phyloP scores from a whole-genome alignment of 2,113 vertebrate species.

The Chlorocebus sabaeus region DNA sequence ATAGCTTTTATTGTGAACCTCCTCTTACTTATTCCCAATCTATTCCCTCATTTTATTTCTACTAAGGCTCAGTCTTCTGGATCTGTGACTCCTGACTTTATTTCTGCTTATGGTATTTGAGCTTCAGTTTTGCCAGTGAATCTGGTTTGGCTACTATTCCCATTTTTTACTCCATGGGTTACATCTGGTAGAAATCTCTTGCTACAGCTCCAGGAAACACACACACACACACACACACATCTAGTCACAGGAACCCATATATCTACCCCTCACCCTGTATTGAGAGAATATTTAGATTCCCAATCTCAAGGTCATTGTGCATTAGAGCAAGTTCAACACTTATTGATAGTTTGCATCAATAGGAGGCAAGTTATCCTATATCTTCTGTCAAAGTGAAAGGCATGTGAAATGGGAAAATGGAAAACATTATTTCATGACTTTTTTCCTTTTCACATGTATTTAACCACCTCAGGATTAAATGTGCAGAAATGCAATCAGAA shows the following conservation, averaged over 20 bases:
- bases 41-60: background rate
- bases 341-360: background rate
- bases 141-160: background rate
- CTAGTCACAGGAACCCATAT: background rate
- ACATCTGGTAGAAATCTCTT: background rate
- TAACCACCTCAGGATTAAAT: background rate
- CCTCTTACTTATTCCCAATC: background rate
- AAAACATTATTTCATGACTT: background rate
- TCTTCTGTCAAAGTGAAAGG: background rate
- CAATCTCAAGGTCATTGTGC: background rate
- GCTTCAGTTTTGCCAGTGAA: background rate
- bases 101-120: background rate
- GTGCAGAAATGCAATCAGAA: background rate
- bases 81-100: background rate
- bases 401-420: background rate
- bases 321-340: background rate
- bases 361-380: background rate
- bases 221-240: too few species aligned
- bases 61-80: background rate
- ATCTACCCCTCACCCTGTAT: background rate
- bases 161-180: background rate
- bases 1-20: background rate
- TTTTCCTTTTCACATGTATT: background rate
- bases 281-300: background rate
- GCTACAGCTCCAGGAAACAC: background rate